phyloP scores from a whole-genome alignment of 1,140 invertebrate species.

The Gonatopus flavifemur region DNA sequence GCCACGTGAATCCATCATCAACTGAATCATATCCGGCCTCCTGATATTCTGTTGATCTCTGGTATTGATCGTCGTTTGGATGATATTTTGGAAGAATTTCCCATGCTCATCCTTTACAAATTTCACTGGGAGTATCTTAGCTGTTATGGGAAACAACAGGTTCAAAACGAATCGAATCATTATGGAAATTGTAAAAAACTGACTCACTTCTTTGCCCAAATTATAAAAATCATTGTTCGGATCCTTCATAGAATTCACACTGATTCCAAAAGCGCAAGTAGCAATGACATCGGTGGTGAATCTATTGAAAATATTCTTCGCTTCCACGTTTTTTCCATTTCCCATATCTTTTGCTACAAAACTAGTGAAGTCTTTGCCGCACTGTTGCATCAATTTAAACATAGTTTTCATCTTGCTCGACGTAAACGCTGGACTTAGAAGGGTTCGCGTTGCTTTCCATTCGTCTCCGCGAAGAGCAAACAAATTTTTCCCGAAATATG shows the following conservation, averaged over 20 bases:
- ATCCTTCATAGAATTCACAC: slow-evolving; percentile 57
- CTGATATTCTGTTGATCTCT: too few relatives aligned
- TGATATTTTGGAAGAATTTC: slow-evolving; percentile 22
- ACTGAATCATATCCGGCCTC: neutral
- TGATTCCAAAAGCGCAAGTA: slow-evolving; percentile 49
- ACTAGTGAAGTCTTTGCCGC: slow-evolving; percentile 8
- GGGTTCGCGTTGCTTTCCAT: slow-evolving; percentile 39
- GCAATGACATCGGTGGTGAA: slow-evolving; percentile 56
- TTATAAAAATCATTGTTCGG: slow-evolving; percentile 28
- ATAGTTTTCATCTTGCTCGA: slow-evolving; percentile 32
- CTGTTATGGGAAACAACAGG: neutral
- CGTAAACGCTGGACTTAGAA: slow-evolving; percentile 41
- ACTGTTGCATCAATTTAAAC: slow-evolving; percentile 23
- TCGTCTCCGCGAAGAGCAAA: slow-evolving; percentile 34
- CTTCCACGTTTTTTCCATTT: slow-evolving; percentile 17
- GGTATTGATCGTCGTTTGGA: slow-evolving; percentile 16
- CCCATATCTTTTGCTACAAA: slow-evolving; percentile 29
- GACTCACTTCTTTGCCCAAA: slow-evolving; percentile 17
- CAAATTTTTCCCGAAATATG: slow-evolving; percentile 37
- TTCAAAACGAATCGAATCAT: neutral
- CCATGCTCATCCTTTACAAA: slow-evolving; percentile 2
- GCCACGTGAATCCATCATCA: neutral
- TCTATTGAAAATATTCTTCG: slow-evolving; percentile 31
- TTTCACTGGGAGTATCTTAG: neutral
- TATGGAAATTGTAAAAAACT: neutral